Percentiles rank a stretch among this genome's conserved stretches.
Conservation (phyloP, 2,888 invertebrate genomes). For the Ametastegia equiseti region DNA sequence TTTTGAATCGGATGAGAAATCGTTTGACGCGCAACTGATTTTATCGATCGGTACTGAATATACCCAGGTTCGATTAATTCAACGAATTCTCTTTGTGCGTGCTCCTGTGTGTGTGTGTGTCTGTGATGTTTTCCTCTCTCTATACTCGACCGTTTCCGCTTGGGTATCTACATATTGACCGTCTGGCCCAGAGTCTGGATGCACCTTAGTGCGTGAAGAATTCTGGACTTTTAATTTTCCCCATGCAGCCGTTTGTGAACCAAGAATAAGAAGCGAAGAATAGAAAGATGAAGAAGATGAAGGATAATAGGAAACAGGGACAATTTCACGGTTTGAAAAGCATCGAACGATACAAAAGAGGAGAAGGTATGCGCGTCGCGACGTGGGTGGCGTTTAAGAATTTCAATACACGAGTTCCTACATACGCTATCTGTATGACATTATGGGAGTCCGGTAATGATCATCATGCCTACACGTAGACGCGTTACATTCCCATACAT, state of each 20-base stretch:
- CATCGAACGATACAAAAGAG: not conserved
- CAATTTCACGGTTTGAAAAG: slow-evolving; percentile 21
- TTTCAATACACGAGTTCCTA: not conserved
- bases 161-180: too few relatives aligned
- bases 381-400: slow-evolving; percentile 23
- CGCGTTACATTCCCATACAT: too few relatives aligned
- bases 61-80: not conserved
- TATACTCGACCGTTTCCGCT: too few relatives aligned
- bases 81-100: not conserved
- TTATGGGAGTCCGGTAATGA: not conserved
- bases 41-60: not conserved
- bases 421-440: not conserved
- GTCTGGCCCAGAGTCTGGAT: too few relatives aligned
- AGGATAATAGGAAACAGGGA: not conserved
- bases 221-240: not conserved
- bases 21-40: not conserved
- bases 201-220: not conserved
- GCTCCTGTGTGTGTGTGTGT: not conserved
- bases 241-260: slow-evolving; percentile 14
- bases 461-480: not conserved
- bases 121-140: too few relatives aligned
- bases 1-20: not conserved
- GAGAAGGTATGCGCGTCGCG: not conserved
- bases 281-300: not conserved
- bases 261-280: not conserved